Evolutionary conservation across 2,113 vertebrate species (phyloP).

Genomic region (Chascanopsetta lugubris): DNA sequence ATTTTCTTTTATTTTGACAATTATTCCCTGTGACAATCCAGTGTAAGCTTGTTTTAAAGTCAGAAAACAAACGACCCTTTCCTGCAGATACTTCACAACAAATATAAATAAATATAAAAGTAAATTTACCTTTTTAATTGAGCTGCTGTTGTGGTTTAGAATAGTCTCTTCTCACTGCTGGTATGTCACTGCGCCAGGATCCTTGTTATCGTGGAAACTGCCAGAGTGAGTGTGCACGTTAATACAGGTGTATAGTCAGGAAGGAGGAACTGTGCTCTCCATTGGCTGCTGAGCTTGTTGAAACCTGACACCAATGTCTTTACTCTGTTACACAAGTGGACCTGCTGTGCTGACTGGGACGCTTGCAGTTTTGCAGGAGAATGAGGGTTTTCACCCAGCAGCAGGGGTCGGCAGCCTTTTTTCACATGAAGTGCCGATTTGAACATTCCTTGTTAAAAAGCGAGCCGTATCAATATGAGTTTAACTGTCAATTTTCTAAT

Average conservation of each 20-base stretch:
- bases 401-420: too few relatives aligned
- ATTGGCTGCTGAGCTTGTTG: conserved; percentile 72
- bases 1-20: background rate
- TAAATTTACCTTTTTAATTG: conserved; percentile 59
- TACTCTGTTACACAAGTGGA: conserved; percentile 45
- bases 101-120: background rate
- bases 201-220: conserved; percentile 65
- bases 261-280: conserved; percentile 34
- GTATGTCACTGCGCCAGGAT: conserved; percentile 57
- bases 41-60: background rate
- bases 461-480: too few relatives aligned
- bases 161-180: conserved; percentile 24
- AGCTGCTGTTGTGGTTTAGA: conserved; percentile 26
- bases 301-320: conserved; percentile 70
- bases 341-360: conserved; percentile 26
- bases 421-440: too few relatives aligned
- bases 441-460: too few relatives aligned
- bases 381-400: conserved; percentile 8
- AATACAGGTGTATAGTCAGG: conserved; percentile 68
- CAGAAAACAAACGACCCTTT: background rate
- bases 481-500: too few relatives aligned
- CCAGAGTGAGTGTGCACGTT: conserved; percentile 53
- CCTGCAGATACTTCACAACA: background rate
- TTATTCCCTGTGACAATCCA: background rate
- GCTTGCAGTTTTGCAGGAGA: conserved; percentile 14